A percentile compares a stretch with the other conserved stretches of the same genome.
These are phyloP conservation scores for Sarcophaga peregrina DNA, from an alignment of 1,140 invertebrate genomes.

Conservation along the genomic window DNA sequence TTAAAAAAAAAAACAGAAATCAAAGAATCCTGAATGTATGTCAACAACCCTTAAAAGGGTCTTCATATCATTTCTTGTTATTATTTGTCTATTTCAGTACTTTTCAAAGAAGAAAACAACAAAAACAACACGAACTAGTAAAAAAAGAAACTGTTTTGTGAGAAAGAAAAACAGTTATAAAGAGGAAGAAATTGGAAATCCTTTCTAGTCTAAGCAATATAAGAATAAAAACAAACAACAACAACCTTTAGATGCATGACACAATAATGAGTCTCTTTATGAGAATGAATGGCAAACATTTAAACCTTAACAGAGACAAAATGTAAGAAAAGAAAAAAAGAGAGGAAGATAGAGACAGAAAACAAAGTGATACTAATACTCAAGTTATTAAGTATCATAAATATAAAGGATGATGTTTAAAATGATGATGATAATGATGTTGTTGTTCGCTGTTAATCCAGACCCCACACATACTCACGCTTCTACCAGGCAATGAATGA, in stretches of 20 bases:
- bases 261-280: not conserved
- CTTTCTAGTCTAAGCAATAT: not conserved
- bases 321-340: no score
- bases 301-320: no score
- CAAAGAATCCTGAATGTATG: not conserved
- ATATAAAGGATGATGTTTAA: no score
- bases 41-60: slow-evolving; percentile 6
- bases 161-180: not conserved
- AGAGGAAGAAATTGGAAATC: not conserved
- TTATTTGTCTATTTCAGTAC: not conserved
- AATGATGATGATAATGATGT: no score
- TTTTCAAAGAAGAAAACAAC: not conserved
- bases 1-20: not conserved
- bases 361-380: no score
- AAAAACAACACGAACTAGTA: not conserved
- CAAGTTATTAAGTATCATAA: no score
- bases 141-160: not conserved
- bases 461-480: no score
- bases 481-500: no score
- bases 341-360: no score
- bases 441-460: no score
- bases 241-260: not conserved
- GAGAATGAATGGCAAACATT: not conserved
- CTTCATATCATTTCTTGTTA: no score
- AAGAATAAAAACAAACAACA: not conserved